Evolutionary conservation across 2,113 vertebrate genomes (phyloP).

Genomic region (Xenus cinereus): DNA sequence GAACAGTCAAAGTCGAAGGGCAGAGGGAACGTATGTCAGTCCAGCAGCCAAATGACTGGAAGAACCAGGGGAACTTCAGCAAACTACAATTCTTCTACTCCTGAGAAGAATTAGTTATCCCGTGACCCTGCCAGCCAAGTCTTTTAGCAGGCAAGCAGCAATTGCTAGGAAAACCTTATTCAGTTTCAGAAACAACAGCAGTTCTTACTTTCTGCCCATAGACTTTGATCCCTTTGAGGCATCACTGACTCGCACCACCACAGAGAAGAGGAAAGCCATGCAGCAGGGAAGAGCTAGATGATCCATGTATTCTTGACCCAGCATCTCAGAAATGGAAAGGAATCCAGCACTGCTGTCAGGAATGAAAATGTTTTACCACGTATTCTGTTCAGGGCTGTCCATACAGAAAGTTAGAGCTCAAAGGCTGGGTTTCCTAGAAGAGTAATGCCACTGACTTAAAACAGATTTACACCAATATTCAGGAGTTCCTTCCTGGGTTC

Average conservation of each 20-base stretch:
- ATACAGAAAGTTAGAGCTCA: neutral
- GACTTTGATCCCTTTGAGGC: neutral
- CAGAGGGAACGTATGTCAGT: neutral
- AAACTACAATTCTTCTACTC: neutral
- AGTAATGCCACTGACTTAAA: neutral
- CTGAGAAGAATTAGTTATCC: neutral
- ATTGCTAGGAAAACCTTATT: neutral
- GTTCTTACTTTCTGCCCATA: neutral
- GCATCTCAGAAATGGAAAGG: neutral
- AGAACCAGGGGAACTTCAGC: neutral
- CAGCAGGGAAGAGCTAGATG: neutral
- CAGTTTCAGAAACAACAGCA: neutral
- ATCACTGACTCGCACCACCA: neutral
- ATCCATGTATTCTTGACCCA: neutral
- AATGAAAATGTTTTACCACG: neutral
- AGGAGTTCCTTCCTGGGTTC: neutral
- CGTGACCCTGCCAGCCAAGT: neutral
- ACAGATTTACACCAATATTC: neutral
- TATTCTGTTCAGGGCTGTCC: neutral
- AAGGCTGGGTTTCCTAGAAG: neutral
- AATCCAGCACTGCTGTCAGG: rapidly evolving
- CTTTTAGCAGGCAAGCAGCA: neutral
- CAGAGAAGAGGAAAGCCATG: neutral
- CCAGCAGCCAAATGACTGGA: neutral
- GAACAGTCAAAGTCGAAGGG: neutral